Evolutionary conservation across 2,888 invertebrate genomes (phyloP), one percentile per base, ranked within the genome.

Genomic region (Sinotaia quadrata): DNA sequence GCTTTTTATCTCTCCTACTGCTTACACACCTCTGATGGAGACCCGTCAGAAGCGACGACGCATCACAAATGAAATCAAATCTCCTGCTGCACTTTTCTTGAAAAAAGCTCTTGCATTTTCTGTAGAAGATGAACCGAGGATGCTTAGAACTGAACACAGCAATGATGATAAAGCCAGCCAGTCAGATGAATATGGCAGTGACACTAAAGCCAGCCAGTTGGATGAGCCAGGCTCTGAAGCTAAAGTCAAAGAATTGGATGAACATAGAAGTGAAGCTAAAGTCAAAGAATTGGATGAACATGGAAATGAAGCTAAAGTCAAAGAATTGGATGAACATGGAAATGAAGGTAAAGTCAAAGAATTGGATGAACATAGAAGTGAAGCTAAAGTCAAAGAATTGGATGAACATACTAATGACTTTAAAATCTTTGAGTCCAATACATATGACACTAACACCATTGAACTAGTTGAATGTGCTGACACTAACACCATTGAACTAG

Each of bases 1-100:
- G 61, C 56, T 81, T 0, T 58, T 80, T 33, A 80, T 80, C 51
- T 82, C 82, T 7, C 81, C 81, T 0, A 81, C 80, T 63, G 67
- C 74, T 21, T 59, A 58, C n/a, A 69, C 77, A 27, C 82, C 81
- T 12, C 47, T 82, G 18, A 68, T 82, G 36, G 66, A 61, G 34
- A 75, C 67, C 1, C 54, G 69, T 5, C 70, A 63, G 21, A 71
- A 73, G 49, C 60, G 70, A 7, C 69, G 33, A 24, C 47, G 59
- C 8, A 10, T 37, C 21, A 8, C 10, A 5, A 33, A 44, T 7
- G 33, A 44, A 33, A 18, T 4, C 33, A 21, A 34, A 29, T 58
- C 58, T 27, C 59, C 58, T 18, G 34, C 24, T 15, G 34, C 18
- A 2, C 12, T 8, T 0, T n/a, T n/a, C n/a, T 27, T 67, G 15